Base-by-base conservation (phyloP, 1,140 invertebrate genomes). In the Drosophila cardini region DNA sequence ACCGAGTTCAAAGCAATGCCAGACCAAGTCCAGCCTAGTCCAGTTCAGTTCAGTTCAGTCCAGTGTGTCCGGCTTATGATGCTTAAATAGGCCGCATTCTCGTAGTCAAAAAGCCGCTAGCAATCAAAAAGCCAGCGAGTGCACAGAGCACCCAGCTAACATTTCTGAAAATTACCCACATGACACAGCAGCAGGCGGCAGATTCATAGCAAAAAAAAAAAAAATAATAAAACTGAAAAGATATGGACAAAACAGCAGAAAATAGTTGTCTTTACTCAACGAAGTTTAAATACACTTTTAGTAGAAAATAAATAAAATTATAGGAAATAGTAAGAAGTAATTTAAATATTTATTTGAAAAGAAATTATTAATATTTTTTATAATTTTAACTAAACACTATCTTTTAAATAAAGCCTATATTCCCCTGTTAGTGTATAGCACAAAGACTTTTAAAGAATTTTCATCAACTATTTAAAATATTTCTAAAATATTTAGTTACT, bases 151-250 rank as follows among this genome's bases (percentile, higher is more conserved):
- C 18, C 52, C 58, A 73, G 75, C 45, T 85, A 63, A 55, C 60
- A 58, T 72, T 72, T 72, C 70, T 72, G 34, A 42, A 85, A 86
- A 86, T 85, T 81, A 82, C 71, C 71, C 75, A 78, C 46, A 72
- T 71, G 68, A 50, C 60, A 70, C 15, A 62, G 50, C 32, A 53
- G 34, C 52, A 55, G 15, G 13, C 36, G 32, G 52, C 52, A 55
- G 10, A 26, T 9, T 32, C 9, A 62, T 52, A 57, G 30, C 30
- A 62, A 21, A 63, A 38, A 64, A 46, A 55, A 38, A 2, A 21
- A 9, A 48, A 0, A 38, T 7, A 38, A 55, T 34, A 36, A 55
- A 55, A 55, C 10, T 55, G 15, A 18, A 56, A 6, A 13, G 18
- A 18, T 15, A 53, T 21, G 42, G 16, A 40, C 11, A 26, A 40